A percentile compares a stretch with the other conserved stretches of the same genome.
phyloP scores from a whole-genome alignment of 2,113 vertebrate genomes.

The Odontophorus gujanensis region DNA sequence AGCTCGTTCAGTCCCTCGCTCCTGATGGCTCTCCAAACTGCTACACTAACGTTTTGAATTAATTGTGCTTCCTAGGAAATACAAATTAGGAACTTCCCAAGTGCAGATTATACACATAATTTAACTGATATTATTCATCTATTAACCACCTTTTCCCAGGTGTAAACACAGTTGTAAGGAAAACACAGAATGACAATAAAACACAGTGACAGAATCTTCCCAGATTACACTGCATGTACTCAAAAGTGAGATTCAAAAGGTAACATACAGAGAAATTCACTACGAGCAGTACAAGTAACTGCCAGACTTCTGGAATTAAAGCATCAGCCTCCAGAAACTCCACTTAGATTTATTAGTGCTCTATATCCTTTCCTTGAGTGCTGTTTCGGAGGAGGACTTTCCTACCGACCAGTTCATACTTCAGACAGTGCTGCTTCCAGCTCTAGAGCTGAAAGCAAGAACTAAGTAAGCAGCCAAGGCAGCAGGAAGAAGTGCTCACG shows the following conservation, averaged over 20 bases:
- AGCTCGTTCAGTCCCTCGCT: accelerated
- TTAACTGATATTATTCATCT: not conserved
- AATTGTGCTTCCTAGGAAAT: not conserved
- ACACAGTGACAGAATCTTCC: not conserved
- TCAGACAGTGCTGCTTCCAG: not conserved
- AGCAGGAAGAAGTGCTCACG: not conserved
- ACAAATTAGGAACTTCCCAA: not conserved
- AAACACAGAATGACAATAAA: not conserved
- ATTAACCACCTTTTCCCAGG: not conserved
- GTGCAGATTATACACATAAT: not conserved
- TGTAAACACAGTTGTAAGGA: not conserved
- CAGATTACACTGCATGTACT: not conserved
- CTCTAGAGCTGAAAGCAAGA: not conserved
- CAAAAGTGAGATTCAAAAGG: not conserved
- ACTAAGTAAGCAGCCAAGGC: not conserved
- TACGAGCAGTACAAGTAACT: not conserved
- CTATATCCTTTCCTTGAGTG: not conserved
- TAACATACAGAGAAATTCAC: not conserved
- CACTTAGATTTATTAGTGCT: not conserved
- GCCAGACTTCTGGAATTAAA: not conserved
- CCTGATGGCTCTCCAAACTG: not conserved
- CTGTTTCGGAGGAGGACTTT: not conserved
- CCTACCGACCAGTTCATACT: accelerated
- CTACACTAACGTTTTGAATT: not conserved
- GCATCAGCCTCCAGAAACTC: not conserved